phyloP scores from a whole-genome alignment of 2,888 invertebrate genomes.

The Allygus modestus region DNA sequence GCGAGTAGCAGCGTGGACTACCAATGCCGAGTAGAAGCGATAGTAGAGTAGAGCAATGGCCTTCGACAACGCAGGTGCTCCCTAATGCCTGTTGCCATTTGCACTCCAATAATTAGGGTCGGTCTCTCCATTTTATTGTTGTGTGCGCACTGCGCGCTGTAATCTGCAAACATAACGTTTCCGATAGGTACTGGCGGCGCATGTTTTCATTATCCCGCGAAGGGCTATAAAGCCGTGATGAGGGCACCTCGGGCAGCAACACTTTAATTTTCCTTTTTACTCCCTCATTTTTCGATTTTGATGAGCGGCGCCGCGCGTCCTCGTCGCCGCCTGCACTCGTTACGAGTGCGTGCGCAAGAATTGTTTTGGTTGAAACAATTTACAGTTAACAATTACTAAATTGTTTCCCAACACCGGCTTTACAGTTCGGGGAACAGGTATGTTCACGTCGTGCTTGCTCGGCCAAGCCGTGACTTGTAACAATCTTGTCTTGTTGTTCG shows the following conservation, averaged over 20 bases:
- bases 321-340: neutral
- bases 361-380: slow-evolving; percentile 25
- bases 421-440: slow-evolving; percentile 2
- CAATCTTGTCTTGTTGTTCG: no score
- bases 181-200: neutral
- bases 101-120: slow-evolving; percentile 38
- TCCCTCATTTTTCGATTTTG: slow-evolving; percentile 46
- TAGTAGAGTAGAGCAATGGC: neutral
- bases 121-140: slow-evolving; percentile 51
- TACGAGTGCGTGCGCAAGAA: slow-evolving; percentile 3
- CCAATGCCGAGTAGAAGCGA: neutral
- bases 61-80: slow-evolving; percentile 11
- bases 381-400: slow-evolving; percentile 36
- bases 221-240: slow-evolving; percentile 42
- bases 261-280: slow-evolving; percentile 42
- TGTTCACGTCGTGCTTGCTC: neutral
- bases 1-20: neutral
- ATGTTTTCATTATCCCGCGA: slow-evolving; percentile 48
- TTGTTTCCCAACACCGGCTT: slow-evolving; percentile 3
- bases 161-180: slow-evolving; percentile 45
- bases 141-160: slow-evolving; percentile 37
- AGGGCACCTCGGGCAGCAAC: slow-evolving; percentile 3
- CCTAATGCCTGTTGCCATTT: slow-evolving; percentile 26
- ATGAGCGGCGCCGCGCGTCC: slow-evolving; percentile 39
- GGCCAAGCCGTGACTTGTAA: no score